A percentile compares a stretch with the other conserved stretches of the same genome.
Conservation (phyloP, 1,140 invertebrate genomes). For the Adoxophyes honmai region DNA sequence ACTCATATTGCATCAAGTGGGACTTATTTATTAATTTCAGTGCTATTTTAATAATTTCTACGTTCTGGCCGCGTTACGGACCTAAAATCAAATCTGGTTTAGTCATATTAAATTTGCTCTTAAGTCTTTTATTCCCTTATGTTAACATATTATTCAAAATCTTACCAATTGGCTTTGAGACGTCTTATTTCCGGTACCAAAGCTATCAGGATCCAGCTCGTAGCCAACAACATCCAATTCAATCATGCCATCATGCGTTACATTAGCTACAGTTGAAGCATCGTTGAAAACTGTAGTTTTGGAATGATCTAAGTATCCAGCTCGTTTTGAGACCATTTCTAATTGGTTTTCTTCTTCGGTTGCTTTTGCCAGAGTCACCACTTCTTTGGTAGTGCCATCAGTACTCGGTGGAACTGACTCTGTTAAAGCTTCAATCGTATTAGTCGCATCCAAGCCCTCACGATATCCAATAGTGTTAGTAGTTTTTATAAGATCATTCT, state of each 20-base stretch:
- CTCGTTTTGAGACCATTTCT: constrained; percentile 49
- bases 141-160: too few relatives aligned
- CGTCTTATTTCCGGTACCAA: constrained; percentile 26
- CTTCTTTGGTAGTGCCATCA: too few relatives aligned
- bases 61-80: too few relatives aligned
- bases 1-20: too few relatives aligned
- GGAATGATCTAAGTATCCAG: constrained; percentile 53
- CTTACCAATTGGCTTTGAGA: constrained; percentile 54
- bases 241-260: constrained; percentile 15
- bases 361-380: too few relatives aligned
- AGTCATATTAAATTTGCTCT: too few relatives aligned
- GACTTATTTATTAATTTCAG: too few relatives aligned
- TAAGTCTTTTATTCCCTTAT: too few relatives aligned
- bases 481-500: constrained; percentile 35
- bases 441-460: background rate
- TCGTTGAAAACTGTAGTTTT: constrained; percentile 22
- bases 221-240: constrained; percentile 25
- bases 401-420: background rate
- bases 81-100: too few relatives aligned
- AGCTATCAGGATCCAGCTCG: constrained; percentile 28
- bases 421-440: background rate
- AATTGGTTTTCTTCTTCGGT: constrained; percentile 12
- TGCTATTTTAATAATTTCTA: too few relatives aligned
- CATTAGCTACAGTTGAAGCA: background rate
- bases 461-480: background rate